Evolutionary conservation across 2,888 invertebrate species (phyloP), one percentile per base, ranked within the genome.

Genomic region (Lycaena phlaeas): DNA sequence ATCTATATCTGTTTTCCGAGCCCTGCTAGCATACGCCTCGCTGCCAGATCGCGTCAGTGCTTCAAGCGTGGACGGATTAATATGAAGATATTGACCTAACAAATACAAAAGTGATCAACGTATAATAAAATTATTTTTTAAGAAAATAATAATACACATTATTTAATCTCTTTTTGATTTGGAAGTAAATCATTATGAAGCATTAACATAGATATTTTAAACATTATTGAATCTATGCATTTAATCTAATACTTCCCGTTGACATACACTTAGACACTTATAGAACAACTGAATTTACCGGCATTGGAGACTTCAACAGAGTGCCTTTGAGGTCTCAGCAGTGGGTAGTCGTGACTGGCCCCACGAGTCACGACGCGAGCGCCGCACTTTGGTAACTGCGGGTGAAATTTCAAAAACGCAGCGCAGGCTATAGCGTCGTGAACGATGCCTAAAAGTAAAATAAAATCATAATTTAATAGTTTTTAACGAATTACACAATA

Each of bases 401-500:
- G 96, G 69, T 95, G 94, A 65, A 98, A 98, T 74, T 97, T 97
- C 5, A 98, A 86, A 66, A 96, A 98, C 1, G 97, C 95, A 0
- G 98, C 96, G 64, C 97, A 97, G 0, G 98, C 97, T 91, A 98
- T 98, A 4, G 98, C 97, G 68, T 98, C 98, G 66, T 97, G 97
- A 0, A 98, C 97, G 34, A 98, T 91, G 9, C 97, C 90, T 88
- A 56, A 9, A 38, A 22, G 11, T 15, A n/a, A n/a, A n/a, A n/a
- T n/a, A n/a, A n/a, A n/a, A n/a, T n/a, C n/a, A n/a, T n/a, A n/a
- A n/a, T n/a, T n/a, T n/a, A n/a, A n/a, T n/a, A n/a, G n/a, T n/a
- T n/a, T n/a, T n/a, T n/a, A n/a, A n/a, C n/a, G n/a, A n/a, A n/a
- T n/a, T n/a, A n/a, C n/a, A n/a, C n/a, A n/a, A n/a, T n/a, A n/a